Conservation (phyloP, 2,113 vertebrate genomes). For the Neoarius graeffei region DNA sequence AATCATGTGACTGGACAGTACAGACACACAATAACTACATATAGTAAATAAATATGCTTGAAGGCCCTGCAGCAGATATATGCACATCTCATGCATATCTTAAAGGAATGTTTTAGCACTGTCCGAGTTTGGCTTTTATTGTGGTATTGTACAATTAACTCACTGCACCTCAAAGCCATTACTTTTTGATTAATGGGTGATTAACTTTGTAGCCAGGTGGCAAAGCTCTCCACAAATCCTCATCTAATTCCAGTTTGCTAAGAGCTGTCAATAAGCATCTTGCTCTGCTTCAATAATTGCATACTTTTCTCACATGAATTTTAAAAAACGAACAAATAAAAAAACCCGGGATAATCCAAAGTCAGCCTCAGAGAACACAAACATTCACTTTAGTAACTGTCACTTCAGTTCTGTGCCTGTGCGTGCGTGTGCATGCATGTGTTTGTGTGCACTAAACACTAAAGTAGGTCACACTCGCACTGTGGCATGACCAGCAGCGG, state of each 20-base stretch:
- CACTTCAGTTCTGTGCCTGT: background rate
- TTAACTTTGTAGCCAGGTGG: background rate
- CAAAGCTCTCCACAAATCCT: slow-evolving; percentile 1
- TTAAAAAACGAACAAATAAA: background rate
- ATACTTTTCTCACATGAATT: background rate
- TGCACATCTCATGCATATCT: background rate
- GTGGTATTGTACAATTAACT: background rate
- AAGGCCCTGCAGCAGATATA: background rate
- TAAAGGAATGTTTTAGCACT: background rate
- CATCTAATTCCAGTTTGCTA: background rate
- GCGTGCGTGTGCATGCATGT: background rate
- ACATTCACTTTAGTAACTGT: slow-evolving; percentile 1
- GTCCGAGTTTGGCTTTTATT: background rate
- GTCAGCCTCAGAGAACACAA: background rate
- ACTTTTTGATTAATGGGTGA: background rate
- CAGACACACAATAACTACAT: background rate
- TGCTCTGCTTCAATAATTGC: background rate
- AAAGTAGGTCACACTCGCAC: slow-evolving; percentile 34
- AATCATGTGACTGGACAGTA: background rate
- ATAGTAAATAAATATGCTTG: background rate
- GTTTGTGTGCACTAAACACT: background rate
- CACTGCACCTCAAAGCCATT: background rate
- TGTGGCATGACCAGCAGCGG: slow-evolving; percentile 14
- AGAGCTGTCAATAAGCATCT: background rate
- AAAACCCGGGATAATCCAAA: background rate